Percentiles rank a stretch among this genome's conserved stretches.
Conservation (phyloP, 2,797 vertebrate genomes). For the Coluber constrictor region DNA sequence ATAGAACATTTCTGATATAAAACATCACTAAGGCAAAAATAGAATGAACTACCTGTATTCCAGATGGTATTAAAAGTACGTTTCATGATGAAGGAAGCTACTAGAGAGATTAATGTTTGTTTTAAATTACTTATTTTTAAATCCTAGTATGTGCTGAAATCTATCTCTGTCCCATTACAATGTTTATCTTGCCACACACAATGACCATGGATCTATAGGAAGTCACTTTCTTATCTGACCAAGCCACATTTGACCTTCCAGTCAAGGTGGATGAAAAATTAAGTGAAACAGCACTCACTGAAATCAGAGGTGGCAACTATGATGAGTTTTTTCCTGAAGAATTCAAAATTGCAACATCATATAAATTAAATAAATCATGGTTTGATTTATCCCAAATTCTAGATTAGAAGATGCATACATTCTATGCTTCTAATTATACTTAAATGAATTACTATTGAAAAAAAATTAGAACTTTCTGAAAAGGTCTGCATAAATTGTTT, state of each 20-base stretch:
- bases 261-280: conserved; percentile 48
- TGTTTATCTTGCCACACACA: neutral
- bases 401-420: conserved; percentile 37
- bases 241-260: conserved; percentile 55
- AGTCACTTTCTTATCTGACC: conserved; percentile 43
- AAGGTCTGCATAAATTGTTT: conserved; percentile 14
- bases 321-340: conserved; percentile 2
- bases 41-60: conserved; percentile 1
- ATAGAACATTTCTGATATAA: conserved; percentile 4
- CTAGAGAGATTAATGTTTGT: conserved; percentile 1
- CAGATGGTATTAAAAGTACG: conserved; percentile 28
- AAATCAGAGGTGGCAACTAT: conserved; percentile 41
- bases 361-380: conserved; percentile 36
- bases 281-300: conserved; percentile 8
- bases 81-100: conserved; percentile 17
- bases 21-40: neutral
- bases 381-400: conserved; percentile 32
- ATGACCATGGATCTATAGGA: conserved; percentile 32
- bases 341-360: conserved; percentile 1
- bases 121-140: neutral
- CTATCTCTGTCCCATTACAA: conserved; percentile 39
- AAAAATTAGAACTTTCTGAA: neutral
- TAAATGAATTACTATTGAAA: neutral
- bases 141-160: conserved; percentile 43
- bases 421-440: conserved; percentile 23